Conservation (phyloP, 2,797 vertebrate genomes). For the Geotrypetes seraphini region DNA sequence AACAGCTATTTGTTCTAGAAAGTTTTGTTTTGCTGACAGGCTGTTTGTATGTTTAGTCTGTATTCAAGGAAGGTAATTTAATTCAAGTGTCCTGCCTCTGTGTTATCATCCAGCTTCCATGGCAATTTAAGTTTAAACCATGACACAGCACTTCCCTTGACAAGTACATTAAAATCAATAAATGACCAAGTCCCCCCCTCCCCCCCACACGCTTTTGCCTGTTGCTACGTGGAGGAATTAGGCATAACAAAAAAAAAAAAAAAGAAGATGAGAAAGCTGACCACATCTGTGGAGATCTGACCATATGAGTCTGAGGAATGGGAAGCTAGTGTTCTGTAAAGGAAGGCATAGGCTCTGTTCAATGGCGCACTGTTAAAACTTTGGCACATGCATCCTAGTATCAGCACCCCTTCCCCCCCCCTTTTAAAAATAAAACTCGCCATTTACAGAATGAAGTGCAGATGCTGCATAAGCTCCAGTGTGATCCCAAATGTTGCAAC, state of each 20-base stretch:
- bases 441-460: neutral
- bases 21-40: constrained; percentile 4
- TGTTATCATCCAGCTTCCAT: neutral
- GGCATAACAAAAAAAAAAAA: constrained; percentile 15
- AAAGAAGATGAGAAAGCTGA: no score
- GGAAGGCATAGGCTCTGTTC: constrained; percentile 9
- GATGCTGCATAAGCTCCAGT: constrained; percentile 2
- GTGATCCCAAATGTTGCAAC: no score
- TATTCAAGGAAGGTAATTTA: constrained; percentile 4
- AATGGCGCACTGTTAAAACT: constrained; percentile 12
- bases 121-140: constrained; percentile 5
- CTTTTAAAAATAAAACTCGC: constrained; percentile 5
- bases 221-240: constrained; percentile 2
- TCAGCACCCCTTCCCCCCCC: constrained; percentile 1
- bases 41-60: constrained; percentile 10
- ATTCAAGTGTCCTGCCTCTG: constrained; percentile 6
- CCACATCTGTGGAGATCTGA: constrained; percentile 20
- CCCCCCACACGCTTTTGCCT: constrained; percentile 20
- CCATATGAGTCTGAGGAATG: constrained; percentile 6
- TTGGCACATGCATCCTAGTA: constrained; percentile 7
- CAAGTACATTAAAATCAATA: constrained; percentile 13
- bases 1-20: no score
- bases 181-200: constrained; percentile 20
- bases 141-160: constrained; percentile 26
- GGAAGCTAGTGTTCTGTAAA: constrained; percentile 21